Percentiles rank a stretch among this genome's conserved stretches.
These are phyloP conservation scores for Manduca sexta DNA, from an alignment of 1,140 invertebrate genomes.

Conservation along the genomic window DNA sequence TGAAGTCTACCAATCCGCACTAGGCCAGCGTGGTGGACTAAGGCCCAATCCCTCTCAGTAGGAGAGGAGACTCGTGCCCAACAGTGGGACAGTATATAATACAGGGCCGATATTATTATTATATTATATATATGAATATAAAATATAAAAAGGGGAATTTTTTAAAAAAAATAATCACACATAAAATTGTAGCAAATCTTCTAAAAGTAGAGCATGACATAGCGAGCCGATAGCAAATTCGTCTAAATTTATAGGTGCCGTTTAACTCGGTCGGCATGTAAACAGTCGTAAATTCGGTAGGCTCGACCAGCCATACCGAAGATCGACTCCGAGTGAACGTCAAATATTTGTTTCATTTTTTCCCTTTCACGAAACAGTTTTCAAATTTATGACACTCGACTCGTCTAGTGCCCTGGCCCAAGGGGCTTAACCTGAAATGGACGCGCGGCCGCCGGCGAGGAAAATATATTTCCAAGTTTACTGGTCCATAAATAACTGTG, in stretches of 20 bases:
- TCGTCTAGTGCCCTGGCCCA: conserved; percentile 59
- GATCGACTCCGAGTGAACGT: conserved; percentile 30
- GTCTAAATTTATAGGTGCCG: conserved; percentile 5
- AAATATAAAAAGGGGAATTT: no score
- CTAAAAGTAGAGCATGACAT: neutral
- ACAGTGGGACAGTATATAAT: no score
- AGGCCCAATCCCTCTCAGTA: no score
- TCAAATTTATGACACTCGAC: conserved; percentile 70
- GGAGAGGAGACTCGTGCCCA: no score
- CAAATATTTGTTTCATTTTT: conserved; percentile 58
- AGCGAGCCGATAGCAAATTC: conserved; percentile 8
- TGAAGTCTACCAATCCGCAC: no score
- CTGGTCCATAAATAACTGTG: conserved; percentile 68
- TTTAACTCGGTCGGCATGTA: conserved; percentile 16
- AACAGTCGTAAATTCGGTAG: conserved; percentile 20
- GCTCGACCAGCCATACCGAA: conserved; percentile 17
- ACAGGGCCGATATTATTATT: no score
- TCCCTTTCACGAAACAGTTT: conserved; percentile 57
- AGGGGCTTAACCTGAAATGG: conserved; percentile 70
- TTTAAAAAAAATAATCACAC: no score
- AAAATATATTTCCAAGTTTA: conserved; percentile 72
- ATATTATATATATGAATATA: neutral
- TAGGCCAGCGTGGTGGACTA: no score
- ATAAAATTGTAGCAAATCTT: neutral
- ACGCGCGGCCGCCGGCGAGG: conserved; percentile 53